A percentile compares a stretch with the other conserved stretches of the same genome.
Conservation (phyloP, 2,888 invertebrate genomes). For the Azorinus chamasolen region DNA sequence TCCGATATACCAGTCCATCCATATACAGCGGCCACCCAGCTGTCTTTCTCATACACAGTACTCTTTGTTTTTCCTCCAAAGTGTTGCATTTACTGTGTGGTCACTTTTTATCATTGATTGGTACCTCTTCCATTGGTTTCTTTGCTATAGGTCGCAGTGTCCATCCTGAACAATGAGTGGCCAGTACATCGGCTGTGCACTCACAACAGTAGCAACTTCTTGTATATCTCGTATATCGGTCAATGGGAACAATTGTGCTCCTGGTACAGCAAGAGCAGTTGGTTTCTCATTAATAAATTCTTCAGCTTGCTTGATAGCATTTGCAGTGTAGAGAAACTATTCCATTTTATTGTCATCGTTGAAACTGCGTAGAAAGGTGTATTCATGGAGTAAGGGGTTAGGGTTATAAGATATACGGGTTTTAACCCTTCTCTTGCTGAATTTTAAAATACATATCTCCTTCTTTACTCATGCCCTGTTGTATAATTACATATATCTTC, state of each 20-base stretch:
- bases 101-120: background rate
- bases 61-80: background rate
- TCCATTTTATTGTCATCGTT: constrained; percentile 4
- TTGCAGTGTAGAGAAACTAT: constrained; percentile 1
- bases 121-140: no score
- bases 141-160: background rate
- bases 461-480: no score
- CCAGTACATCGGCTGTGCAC: background rate
- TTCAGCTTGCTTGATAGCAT: background rate
- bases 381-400: no score
- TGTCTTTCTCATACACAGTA: no score
- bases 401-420: no score
- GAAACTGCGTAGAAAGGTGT: no score
- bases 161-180: background rate
- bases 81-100: no score
- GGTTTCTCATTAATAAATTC: background rate
- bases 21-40: constrained; percentile 22
- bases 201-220: constrained; percentile 8
- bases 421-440: no score
- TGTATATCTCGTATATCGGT: background rate
- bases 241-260: constrained; percentile 3
- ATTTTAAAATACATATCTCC: no score
- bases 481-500: no score
- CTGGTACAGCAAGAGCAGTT: constrained; percentile 7
- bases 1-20: constrained; percentile 10